Percentiles rank a stretch among this genome's conserved stretches.
phyloP scores from a whole-genome alignment of 2,797 vertebrate genomes.

The Eurystomus glaucurus region DNA sequence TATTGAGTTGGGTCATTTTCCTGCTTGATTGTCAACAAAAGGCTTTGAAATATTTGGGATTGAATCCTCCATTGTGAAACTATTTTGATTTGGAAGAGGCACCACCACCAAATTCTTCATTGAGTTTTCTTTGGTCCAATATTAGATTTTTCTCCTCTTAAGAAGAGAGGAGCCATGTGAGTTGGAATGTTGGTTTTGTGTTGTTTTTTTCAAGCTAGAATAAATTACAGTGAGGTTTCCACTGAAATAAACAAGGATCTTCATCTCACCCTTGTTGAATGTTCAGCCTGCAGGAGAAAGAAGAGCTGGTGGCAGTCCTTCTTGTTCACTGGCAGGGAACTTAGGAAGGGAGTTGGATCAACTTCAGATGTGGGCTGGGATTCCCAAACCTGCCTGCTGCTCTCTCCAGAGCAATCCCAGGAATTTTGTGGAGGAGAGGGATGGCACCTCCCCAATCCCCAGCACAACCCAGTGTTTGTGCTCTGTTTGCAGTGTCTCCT shows the following conservation, averaged over 20 bases:
- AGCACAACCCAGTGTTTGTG: constrained; percentile 70
- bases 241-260: not conserved
- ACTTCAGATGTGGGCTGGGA: constrained; percentile 16
- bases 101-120: not conserved
- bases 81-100: not conserved
- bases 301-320: not conserved
- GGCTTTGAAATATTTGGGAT: not conserved
- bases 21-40: not conserved
- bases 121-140: not conserved
- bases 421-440: constrained; percentile 84
- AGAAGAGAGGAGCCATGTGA: not conserved
- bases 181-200: not conserved
- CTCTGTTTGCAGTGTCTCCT: constrained; percentile 86
- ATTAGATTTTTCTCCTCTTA: not conserved
- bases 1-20: constrained; percentile 19
- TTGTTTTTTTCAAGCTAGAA: not conserved
- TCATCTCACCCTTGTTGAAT: not conserved
- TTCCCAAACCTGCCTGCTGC: constrained; percentile 60
- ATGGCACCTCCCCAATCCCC: constrained; percentile 80
- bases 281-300: not conserved
- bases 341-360: not conserved
- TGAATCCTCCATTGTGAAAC: not conserved
- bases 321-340: not conserved
- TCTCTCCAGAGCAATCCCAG: constrained; percentile 84
- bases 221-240: not conserved